phyloP scores from a whole-genome alignment of 2,888 invertebrate species.

The Eurytoma californica region DNA sequence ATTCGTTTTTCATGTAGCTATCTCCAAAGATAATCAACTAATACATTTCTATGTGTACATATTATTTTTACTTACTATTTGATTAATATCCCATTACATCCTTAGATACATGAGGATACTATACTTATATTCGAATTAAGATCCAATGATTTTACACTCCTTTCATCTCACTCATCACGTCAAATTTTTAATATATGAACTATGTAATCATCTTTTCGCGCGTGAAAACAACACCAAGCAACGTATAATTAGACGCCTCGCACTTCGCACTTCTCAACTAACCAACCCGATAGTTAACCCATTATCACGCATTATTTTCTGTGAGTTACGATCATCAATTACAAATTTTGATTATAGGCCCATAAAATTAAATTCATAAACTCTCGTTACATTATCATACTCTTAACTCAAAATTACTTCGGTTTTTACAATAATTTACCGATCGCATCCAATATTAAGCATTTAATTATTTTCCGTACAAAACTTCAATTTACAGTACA shows the following conservation, averaged over 20 bases:
- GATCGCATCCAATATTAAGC: too few species aligned
- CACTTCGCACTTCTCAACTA: slow-evolving; percentile 21
- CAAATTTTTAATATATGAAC: slow-evolving; percentile 29
- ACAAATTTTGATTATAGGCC: neutral
- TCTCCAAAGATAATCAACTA: too few species aligned
- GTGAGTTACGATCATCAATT: slow-evolving; percentile 44
- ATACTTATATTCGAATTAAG: slow-evolving; percentile 25
- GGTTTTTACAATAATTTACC: too few species aligned
- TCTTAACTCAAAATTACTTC: too few species aligned
- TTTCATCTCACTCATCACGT: slow-evolving; percentile 22
- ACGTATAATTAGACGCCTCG: slow-evolving; percentile 46
- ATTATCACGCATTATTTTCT: slow-evolving; percentile 34
- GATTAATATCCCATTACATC: slow-evolving; percentile 9
- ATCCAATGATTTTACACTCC: slow-evolving; percentile 18
- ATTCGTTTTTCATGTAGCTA: too few species aligned
- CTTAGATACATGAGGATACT: neutral
- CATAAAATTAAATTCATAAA: too few species aligned
- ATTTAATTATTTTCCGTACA: too few species aligned
- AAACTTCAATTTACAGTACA: too few species aligned
- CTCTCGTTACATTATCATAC: too few species aligned
- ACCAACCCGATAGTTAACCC: slow-evolving; percentile 31
- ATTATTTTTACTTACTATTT: too few species aligned
- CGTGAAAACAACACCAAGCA: slow-evolving; percentile 16
- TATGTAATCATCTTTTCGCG: slow-evolving; percentile 45
- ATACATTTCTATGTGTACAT: too few species aligned